A percentile compares a stretch with the other conserved stretches of the same genome.
These are phyloP conservation scores for Noctua comes DNA, from an alignment of 2,888 invertebrate species.

Conservation along the genomic window DNA sequence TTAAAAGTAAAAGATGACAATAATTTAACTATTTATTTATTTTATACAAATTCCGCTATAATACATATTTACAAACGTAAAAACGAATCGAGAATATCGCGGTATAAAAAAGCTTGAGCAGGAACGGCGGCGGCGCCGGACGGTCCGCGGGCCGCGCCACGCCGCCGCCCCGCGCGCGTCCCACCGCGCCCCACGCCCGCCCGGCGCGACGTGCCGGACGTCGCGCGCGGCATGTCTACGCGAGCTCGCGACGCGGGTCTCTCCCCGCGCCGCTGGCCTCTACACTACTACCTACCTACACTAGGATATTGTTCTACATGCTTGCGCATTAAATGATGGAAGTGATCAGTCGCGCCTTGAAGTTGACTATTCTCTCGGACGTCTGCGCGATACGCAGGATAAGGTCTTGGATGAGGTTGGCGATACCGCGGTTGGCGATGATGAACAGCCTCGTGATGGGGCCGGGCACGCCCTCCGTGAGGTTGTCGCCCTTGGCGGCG, in stretches of 20 bases:
- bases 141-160: constrained; percentile 68
- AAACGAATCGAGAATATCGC: constrained; percentile 87
- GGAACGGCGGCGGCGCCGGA: constrained; percentile 75
- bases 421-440: constrained; percentile 96
- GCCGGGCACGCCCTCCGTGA: constrained; percentile 96
- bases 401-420: constrained; percentile 96
- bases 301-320: constrained; percentile 80
- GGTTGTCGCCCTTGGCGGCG: constrained; percentile 92
- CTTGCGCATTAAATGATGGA: constrained; percentile 94
- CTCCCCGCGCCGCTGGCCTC: constrained; percentile 49
- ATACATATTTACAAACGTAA: constrained; percentile 90
- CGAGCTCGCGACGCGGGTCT: constrained; percentile 43
- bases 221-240: constrained; percentile 37
- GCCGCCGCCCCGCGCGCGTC: constrained; percentile 63
- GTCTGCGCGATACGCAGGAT: constrained; percentile 97
- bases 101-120: constrained; percentile 88
- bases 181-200: constrained; percentile 58
- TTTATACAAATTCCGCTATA: constrained; percentile 89
- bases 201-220: constrained; percentile 35
- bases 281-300: constrained; percentile 74
- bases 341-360: constrained; percentile 97
- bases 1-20: constrained; percentile 71
- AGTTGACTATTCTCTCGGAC: constrained; percentile 97
- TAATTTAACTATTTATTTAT: constrained; percentile 86
- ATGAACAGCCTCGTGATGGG: constrained; percentile 96